phyloP scores from a whole-genome alignment of 1,140 invertebrate species.

The Charaxes varanes region DNA sequence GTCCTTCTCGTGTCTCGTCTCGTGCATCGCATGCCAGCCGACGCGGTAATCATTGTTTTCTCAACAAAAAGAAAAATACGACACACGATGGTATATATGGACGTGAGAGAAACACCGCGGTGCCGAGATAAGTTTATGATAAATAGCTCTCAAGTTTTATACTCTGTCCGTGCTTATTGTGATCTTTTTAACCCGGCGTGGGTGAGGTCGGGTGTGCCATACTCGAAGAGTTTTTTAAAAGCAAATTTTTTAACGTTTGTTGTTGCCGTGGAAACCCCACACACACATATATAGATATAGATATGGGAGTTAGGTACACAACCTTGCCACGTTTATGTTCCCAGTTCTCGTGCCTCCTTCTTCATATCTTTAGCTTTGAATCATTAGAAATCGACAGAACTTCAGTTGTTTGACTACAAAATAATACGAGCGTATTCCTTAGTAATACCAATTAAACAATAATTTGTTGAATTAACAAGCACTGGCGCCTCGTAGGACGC shows the following conservation, averaged over 20 bases:
- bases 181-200: slow-evolving; percentile 50
- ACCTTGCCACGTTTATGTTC: too few relatives aligned
- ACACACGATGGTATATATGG: slow-evolving; percentile 47
- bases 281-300: too few relatives aligned
- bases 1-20: slow-evolving; percentile 47
- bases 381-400: too few relatives aligned
- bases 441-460: slow-evolving; percentile 17
- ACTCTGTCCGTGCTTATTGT: slow-evolving; percentile 42
- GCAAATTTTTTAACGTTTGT: too few relatives aligned
- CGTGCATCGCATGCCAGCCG: slow-evolving; percentile 44
- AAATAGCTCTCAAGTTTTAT: slow-evolving; percentile 63
- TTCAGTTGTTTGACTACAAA: too few relatives aligned
- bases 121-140: slow-evolving; percentile 67
- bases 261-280: too few relatives aligned
- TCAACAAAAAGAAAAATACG: slow-evolving; percentile 60
- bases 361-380: too few relatives aligned
- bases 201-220: too few relatives aligned
- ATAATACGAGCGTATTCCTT: too few relatives aligned
- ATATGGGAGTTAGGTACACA: too few relatives aligned
- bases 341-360: too few relatives aligned
- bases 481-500: slow-evolving; percentile 15
- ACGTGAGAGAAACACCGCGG: slow-evolving; percentile 44
- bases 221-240: too few relatives aligned
- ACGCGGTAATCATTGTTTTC: slow-evolving; percentile 59
- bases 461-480: slow-evolving; percentile 44